Evolutionary conservation across 1,140 invertebrate genomes (phyloP).

Genomic region (Habropoda laboriosa): DNA sequence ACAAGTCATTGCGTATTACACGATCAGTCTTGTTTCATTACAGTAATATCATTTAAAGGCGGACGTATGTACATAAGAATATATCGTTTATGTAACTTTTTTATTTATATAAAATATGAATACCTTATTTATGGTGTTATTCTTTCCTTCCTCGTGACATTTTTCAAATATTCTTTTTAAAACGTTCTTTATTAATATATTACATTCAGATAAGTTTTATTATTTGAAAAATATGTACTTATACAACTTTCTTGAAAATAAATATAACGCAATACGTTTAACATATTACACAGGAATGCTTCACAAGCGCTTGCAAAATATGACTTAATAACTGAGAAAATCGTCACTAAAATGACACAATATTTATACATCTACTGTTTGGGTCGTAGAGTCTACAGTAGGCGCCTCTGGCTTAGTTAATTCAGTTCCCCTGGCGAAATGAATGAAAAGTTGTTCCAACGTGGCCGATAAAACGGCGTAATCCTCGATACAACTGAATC

Average conservation of each 20-base stretch:
- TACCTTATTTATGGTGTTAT: constrained; percentile 39
- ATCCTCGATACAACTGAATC: constrained; percentile 76
- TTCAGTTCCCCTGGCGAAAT: constrained; percentile 75
- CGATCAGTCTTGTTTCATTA: constrained; percentile 40
- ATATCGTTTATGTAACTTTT: constrained; percentile 56
- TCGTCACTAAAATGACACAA: neutral
- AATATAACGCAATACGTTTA: too few relatives aligned
- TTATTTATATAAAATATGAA: constrained; percentile 57
- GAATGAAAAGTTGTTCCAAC: constrained; percentile 79
- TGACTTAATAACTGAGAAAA: neutral
- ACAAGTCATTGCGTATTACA: constrained; percentile 52
- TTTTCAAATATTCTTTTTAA: neutral
- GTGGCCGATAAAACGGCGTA: constrained; percentile 79
- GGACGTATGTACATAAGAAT: constrained; percentile 69
- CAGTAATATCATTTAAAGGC: constrained; percentile 40
- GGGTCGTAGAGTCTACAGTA: neutral
- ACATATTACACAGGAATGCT: neutral
- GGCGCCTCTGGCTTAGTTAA: neutral
- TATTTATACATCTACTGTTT: neutral
- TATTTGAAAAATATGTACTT: too few relatives aligned
- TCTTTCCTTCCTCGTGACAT: neutral
- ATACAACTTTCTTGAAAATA: too few relatives aligned
- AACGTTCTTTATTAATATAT: neutral
- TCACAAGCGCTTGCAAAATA: neutral
- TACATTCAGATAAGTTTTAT: too few relatives aligned